phyloP scores from a whole-genome alignment of 1,140 invertebrate species.

The Macrobrachium nipponense region DNA sequence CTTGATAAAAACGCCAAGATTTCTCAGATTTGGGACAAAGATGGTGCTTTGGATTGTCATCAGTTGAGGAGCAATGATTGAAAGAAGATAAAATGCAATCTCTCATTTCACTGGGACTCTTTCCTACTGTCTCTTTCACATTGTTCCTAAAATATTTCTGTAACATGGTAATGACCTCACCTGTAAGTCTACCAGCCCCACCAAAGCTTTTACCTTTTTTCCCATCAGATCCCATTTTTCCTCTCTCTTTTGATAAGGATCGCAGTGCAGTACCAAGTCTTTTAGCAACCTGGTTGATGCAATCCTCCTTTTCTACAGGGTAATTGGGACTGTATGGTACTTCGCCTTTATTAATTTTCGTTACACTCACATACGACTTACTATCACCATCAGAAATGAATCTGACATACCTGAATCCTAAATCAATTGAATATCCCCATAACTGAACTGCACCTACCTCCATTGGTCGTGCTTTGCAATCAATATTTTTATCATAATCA shows the following conservation, averaged over 20 bases:
- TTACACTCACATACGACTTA: background rate
- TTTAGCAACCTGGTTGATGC: slow-evolving; percentile 27
- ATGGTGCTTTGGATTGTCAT: slow-evolving; percentile 16
- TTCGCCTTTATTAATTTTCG: background rate
- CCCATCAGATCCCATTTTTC: background rate
- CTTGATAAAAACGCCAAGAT: slow-evolving; percentile 17
- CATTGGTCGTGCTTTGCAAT: background rate
- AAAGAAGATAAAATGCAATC: slow-evolving; percentile 9
- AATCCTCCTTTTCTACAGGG: background rate
- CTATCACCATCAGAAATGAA: slow-evolving; percentile 15
- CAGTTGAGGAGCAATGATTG: slow-evolving; percentile 16
- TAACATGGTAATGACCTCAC: background rate
- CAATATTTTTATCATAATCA: background rate
- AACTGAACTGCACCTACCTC: background rate
- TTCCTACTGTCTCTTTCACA: background rate
- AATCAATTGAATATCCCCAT: slow-evolving; percentile 8
- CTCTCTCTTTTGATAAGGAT: background rate
- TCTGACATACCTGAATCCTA: slow-evolving; percentile 5
- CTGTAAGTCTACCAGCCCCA: background rate
- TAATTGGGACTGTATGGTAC: slow-evolving; percentile 9
- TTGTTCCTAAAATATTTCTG: background rate
- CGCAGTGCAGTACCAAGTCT: background rate
- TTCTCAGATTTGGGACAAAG: slow-evolving; percentile 3
- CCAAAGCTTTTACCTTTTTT: slow-evolving; percentile 6
- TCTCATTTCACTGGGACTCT: background rate